Evolutionary conservation across 2,888 invertebrate genomes (phyloP).

Genomic region (Cantharis flavilabris): DNA sequence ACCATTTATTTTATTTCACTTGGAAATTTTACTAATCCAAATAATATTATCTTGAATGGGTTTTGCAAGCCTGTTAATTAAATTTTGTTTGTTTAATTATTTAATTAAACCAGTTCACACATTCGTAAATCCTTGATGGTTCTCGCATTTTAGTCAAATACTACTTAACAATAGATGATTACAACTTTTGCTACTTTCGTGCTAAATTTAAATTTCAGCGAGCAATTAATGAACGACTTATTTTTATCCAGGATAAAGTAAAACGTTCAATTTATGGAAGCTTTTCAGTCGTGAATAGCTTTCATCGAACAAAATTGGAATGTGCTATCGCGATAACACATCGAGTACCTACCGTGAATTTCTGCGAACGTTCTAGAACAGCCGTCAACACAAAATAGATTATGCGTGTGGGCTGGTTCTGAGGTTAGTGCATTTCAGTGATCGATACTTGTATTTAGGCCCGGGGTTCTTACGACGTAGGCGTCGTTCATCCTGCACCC

Average conservation of each 20-base stretch:
- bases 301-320: background rate
- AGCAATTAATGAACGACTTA: background rate
- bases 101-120: background rate
- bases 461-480: slow-evolving; percentile 40
- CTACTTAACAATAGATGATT: background rate
- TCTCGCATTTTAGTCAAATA: background rate
- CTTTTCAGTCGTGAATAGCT: background rate
- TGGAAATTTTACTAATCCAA: background rate
- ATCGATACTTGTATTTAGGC: slow-evolving; percentile 42
- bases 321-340: background rate
- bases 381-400: slow-evolving; percentile 10
- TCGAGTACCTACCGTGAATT: background rate
- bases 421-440: slow-evolving; percentile 30
- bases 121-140: background rate
- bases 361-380: slow-evolving; percentile 6
- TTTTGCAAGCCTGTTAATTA: background rate
- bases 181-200: background rate
- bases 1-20: background rate
- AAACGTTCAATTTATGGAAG: background rate
- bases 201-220: background rate
- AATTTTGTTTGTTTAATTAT: background rate
- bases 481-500: slow-evolving; percentile 41
- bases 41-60: background rate
- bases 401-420: slow-evolving; percentile 16
- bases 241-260: background rate